Evolutionary conservation across 2,797 vertebrate genomes (phyloP), one percentile per base, ranked within the genome.

Genomic region (Simalia tracyae): DNA sequence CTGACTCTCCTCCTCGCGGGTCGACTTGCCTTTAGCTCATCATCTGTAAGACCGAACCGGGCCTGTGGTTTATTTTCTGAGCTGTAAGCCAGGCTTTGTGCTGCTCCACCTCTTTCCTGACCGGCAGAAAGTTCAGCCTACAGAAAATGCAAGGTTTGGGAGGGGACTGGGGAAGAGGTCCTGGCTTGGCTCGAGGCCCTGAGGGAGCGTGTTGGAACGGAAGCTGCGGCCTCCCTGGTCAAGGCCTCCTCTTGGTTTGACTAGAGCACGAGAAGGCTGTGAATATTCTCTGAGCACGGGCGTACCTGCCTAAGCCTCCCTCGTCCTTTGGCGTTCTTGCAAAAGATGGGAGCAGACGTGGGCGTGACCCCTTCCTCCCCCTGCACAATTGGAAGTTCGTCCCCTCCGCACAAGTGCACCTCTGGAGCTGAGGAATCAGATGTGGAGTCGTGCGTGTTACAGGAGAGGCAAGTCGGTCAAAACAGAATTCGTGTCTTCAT

Each of bases 1-100:
- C 42, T n/a, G 3, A 24, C 11, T 28, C 9, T 0, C 15, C 2
- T 2, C 42, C 14, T 54, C 5, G 63, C 8, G 3, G 2, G 26
- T 9, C 4, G n/a, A 11, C 56, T 59, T 17, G 14, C 56, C 81
- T 24, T 22, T 4, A 26, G 17, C 57, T 63, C 17, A 15, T 46
- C 57, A 10, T 15, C 5, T 2, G 9, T 11, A 22, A 64, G 85
- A 6, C 5, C 4, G 10, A 54, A 17, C 11, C 1, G 11, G 1
- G 42, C 12, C 59, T 31, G 60, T 3, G 60, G 57, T 4, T n/a
- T 36, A 31, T 12, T 64, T 66, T 66, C 31, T 36, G 19, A 26
- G 36, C 19, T 0, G 12, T 50, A 9, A 11, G 36, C 42, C 57
- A 63, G 9, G 24, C 84, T 31, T 60, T 59, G 54, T 24, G 22